Base-by-base conservation (phyloP, 1,140 invertebrate species). In the Hetaerina americana region DNA sequence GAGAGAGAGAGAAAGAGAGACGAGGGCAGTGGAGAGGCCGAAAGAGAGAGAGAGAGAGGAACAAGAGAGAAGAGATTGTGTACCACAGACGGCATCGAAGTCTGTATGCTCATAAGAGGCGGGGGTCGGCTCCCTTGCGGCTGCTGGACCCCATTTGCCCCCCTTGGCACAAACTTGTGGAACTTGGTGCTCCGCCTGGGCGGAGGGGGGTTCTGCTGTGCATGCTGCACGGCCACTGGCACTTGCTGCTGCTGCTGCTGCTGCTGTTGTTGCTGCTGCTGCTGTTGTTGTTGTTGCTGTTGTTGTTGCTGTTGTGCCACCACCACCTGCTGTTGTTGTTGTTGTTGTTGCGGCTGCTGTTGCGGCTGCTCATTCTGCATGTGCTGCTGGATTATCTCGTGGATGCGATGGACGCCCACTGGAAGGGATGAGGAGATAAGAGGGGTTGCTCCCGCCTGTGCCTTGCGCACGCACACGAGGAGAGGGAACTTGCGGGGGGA, bases 321-420 rank as follows among this genome's bases (percentile, higher is more conserved):
- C n/a, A n/a, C n/a, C n/a, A n/a, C n/a, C n/a, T n/a, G n/a, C n/a
- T n/a, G n/a, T n/a, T n/a, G n/a, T n/a, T n/a, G n/a, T n/a, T n/a
- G n/a, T n/a, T n/a, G n/a, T n/a, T n/a, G 12, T 12, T 57, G 12
- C 12, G 49, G 49, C 12, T 12, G 12, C 49, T 12, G 49, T 22
- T 57, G 49, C 49, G 22, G n/a, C 6, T 12, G 18, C 74, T 70
- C 68, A 29, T 73, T 26, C 24, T 70, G 27, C 26, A 76, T 68
- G 67, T 77, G 75, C 18, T 76, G 79, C 77, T 84, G 81, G 70
- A 88, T 87, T 26, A 88, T 85, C 77, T 87, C 86, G 76, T 86
- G 83, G 68, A 88, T 87, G 78, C 84, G 84, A 73, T 84, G 80
- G 72, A 87, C 82, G 72, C 86, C 87, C 80, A 86, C 87, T 88